Evolutionary conservation across 2,888 invertebrate genomes (phyloP), one percentile per base, ranked within the genome.

Genomic region (Nomada fucata): DNA sequence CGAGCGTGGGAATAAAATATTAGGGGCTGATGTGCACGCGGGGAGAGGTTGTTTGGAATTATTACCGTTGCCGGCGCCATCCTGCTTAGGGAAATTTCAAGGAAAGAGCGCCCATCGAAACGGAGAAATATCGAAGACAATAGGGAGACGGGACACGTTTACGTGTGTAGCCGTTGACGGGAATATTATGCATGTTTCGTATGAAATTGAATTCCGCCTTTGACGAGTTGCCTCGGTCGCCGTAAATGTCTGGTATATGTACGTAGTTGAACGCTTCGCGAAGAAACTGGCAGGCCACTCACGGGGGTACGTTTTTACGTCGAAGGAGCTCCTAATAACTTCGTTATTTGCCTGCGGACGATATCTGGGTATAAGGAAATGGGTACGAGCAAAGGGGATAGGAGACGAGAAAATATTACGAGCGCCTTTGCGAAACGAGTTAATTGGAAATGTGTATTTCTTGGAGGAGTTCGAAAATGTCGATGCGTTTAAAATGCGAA

Each of bases 361-460:
- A 50, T 55, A 76, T 42, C 29, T 68, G 78, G 68, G 68, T 75
- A 83, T 65, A 63, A 78, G 71, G 57, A 53, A 63, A 61, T 15
- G 44, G 13, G 5, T 60, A 57, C 64, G 55, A 10, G 11, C 10
- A 47, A 20, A 63, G 13, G 9, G 18, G 42, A 52, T 15, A 18
- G 4, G 50, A 61, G 71, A 55, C 53, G 52, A 55, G 44, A 70
- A 79, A 78, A 74, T 70, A 59, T 73, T 76, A 67, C 71, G 50
- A 79, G 70, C 52, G 59, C 29, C 23, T 65, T 65, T 65, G 57
- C n/a, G 69, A 68, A 59, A 59, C 65, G 75, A 71, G 57, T 84
- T 76, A 47, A 44, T n/a, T 15, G 3, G 2, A 47, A 68, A 10
- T 53, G 10, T 20, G 71, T 73, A 74, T 64, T 81, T 82, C 67